Conservation (phyloP, 1,140 invertebrate species). For the Drosophila ambigua region DNA sequence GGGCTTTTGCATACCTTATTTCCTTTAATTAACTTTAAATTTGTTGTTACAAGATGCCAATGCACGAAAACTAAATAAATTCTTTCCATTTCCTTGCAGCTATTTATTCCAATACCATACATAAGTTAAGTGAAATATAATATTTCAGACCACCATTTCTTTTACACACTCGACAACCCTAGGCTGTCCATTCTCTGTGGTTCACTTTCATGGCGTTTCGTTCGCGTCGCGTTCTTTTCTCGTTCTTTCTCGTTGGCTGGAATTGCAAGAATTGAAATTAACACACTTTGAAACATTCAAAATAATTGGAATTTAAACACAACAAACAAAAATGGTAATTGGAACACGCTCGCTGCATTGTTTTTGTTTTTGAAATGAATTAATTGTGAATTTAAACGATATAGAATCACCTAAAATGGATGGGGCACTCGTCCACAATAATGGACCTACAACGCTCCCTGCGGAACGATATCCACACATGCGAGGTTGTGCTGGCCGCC, state of each 20-base stretch:
- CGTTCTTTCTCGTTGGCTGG: conserved; percentile 15
- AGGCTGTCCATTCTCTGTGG: too few species aligned
- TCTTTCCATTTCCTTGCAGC: too few species aligned
- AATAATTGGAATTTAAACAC: conserved; percentile 48
- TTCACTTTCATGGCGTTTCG: background rate
- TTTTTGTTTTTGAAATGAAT: background rate
- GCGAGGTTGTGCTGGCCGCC: conserved; percentile 74
- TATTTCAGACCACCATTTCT: too few species aligned
- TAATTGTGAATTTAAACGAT: background rate
- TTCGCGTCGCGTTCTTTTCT: conserved; percentile 18
- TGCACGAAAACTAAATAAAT: too few species aligned
- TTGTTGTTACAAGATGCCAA: too few species aligned
- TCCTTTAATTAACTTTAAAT: too few species aligned
- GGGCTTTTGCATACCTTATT: too few species aligned
- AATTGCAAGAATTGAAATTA: conserved; percentile 44
- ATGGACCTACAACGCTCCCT: conserved; percentile 76
- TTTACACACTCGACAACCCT: too few species aligned
- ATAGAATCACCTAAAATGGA: conserved; percentile 82
- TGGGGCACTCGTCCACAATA: conserved; percentile 81
- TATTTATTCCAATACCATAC: too few species aligned
- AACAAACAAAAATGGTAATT: conserved; percentile 58
- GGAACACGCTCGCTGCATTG: conserved; percentile 27
- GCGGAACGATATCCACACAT: conserved; percentile 63
- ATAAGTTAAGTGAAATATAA: too few species aligned
- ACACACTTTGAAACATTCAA: conserved; percentile 19